Evolutionary conservation across 2,888 invertebrate species (phyloP), one percentile per base, ranked within the genome.

Genomic region (Incurvaria masculella): DNA sequence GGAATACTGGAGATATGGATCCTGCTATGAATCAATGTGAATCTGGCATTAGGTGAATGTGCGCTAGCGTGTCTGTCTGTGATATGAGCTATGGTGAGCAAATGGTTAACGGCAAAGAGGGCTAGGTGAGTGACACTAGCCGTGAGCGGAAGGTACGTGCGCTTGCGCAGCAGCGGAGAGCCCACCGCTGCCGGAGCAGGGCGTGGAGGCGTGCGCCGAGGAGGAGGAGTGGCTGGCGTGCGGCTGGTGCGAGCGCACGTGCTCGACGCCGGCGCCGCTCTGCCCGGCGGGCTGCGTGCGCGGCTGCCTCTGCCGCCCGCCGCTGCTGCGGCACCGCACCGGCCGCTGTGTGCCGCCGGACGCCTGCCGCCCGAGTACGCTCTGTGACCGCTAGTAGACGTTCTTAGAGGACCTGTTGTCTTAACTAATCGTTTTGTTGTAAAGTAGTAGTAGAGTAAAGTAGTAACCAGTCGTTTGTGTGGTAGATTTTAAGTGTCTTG

Each of bases 171-270:
- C 33, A 3, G 33, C 8, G 14, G 33, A 33, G 33, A 33, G 33
- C 33, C 33, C 33, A 33, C 11, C 33, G 14, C 33, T 14, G 6
- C 33, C 57, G 56, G 23, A 62, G 59, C 27, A 61, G 59, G 0
- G 65, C 0, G 58, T 71, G 19, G 71, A 72, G 33, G 73, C 73
- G 58, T 74, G 73, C 49, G 60, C 58, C 0, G 54, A 63, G 0
- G 65, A 69, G 21, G 74, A 74, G 53, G 69, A 65, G 52, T 74
- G 61, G 55, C 60, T 66, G 17, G 57, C 62, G 1, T 74, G 74
- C 47, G 74, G 72, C 1, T 69, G 68, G 67, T 74, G 74, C 47
- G 72, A 74, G 55, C 65, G 66, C 1, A 70, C 64, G 53, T 74
- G 74, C 46, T 65, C 62, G 5, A 59, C 63, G 14, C 72, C 67